These are phyloP conservation scores for Aythya baeri DNA, from an alignment of 2,113 vertebrate species.

Conservation along the genomic window DNA sequence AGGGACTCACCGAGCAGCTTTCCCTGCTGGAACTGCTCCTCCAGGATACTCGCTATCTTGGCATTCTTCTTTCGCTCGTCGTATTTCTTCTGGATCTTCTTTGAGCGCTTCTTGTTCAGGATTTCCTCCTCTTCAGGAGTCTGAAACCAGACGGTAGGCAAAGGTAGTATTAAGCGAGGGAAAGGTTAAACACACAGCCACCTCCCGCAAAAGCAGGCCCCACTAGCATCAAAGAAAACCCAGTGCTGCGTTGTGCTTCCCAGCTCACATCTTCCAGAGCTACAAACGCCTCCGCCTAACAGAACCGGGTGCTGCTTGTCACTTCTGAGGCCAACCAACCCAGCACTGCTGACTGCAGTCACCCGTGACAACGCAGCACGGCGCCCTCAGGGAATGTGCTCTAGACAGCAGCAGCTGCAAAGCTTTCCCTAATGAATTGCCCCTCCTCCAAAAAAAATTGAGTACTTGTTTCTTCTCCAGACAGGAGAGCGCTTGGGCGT, in stretches of 20 bases:
- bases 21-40: constrained; percentile 97
- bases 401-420: neutral
- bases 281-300: neutral
- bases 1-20: constrained; percentile 91
- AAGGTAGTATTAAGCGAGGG: neutral
- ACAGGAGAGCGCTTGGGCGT: neutral
- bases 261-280: neutral
- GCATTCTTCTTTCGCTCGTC: constrained; percentile 92
- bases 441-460: neutral
- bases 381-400: neutral
- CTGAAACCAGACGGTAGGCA: constrained; percentile 60
- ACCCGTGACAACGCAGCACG: neutral
- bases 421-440: neutral
- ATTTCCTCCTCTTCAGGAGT: constrained; percentile 97
- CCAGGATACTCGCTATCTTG: constrained; percentile 92
- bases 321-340: neutral
- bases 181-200: neutral
- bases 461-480: neutral
- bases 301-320: neutral
- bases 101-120: constrained; percentile 97
- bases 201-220: neutral
- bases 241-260: neutral
- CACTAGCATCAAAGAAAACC: neutral
- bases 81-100: constrained; percentile 97
- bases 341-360: neutral